phyloP scores from a whole-genome alignment of 2,888 invertebrate species.

The Sipunculus nudus region DNA sequence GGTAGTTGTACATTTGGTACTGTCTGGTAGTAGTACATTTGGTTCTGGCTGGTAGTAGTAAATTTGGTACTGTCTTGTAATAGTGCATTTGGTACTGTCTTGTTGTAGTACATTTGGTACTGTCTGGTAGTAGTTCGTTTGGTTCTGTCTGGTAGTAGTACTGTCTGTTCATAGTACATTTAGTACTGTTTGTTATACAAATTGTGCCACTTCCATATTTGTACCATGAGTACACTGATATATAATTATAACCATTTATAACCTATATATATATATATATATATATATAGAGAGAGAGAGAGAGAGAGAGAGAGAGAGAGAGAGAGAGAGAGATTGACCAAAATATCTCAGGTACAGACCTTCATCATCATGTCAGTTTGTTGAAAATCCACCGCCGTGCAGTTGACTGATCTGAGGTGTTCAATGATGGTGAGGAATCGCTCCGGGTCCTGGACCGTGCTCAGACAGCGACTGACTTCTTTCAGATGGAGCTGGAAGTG shows the following conservation, averaged over 20 bases:
- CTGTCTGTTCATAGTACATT: neutral
- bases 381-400: slow-evolving; percentile 42
- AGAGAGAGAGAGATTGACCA: neutral
- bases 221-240: neutral
- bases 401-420: slow-evolving; percentile 37
- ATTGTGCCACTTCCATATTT: neutral
- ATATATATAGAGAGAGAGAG: neutral
- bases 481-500: slow-evolving; percentile 38
- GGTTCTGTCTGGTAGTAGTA: too few relatives aligned
- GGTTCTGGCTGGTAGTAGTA: too few relatives aligned
- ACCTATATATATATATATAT: neutral
- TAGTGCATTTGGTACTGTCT: too few relatives aligned
- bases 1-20: too few relatives aligned
- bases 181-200: neutral
- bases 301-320: neutral
- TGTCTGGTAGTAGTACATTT: too few relatives aligned
- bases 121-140: too few relatives aligned
- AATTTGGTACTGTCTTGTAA: too few relatives aligned
- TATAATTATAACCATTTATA: neutral
- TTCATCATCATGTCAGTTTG: slow-evolving; percentile 41
- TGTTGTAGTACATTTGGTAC: too few relatives aligned
- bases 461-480: slow-evolving; percentile 36
- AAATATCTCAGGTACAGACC: neutral
- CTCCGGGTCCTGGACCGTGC: slow-evolving; percentile 41
- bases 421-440: slow-evolving; percentile 42